Percentiles rank a stretch among this genome's conserved stretches.
Evolutionary conservation across 2,888 invertebrate species (phyloP).

Genomic region (Athrips mouffetella): DNA sequence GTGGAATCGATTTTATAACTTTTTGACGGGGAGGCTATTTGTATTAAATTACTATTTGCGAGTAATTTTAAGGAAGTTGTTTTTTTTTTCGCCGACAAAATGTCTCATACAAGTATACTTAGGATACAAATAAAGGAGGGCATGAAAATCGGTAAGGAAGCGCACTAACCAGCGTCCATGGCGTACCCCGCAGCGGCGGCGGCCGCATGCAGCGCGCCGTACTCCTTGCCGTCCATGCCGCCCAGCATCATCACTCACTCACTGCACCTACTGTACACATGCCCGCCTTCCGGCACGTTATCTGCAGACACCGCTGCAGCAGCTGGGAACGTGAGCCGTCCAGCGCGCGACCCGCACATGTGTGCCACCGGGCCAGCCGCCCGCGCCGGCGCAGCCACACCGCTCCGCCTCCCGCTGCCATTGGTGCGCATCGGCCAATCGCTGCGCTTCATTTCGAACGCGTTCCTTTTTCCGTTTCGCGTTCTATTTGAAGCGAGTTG

Average conservation of each 20-base stretch:
- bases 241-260: slow-evolving; percentile 63
- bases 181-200: slow-evolving; percentile 65
- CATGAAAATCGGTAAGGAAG: too few species aligned
- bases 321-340: slow-evolving; percentile 20
- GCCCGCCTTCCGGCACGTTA: neutral
- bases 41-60: too few species aligned
- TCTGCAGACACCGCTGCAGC: slow-evolving; percentile 15
- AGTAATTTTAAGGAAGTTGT: too few species aligned
- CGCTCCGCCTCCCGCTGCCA: slow-evolving; percentile 60
- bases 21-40: too few species aligned
- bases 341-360: slow-evolving; percentile 42
- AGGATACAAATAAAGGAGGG: too few species aligned
- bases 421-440: slow-evolving; percentile 71
- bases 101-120: too few species aligned
- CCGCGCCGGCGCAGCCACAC: slow-evolving; percentile 36
- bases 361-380: slow-evolving; percentile 28
- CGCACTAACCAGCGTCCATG: slow-evolving; percentile 61
- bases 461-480: slow-evolving; percentile 73
- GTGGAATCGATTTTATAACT: too few species aligned
- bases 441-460: slow-evolving; percentile 72
- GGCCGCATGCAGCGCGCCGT: slow-evolving; percentile 71
- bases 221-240: slow-evolving; percentile 74
- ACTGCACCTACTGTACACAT: slow-evolving; percentile 32
- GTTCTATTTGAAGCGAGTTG: slow-evolving; percentile 74
- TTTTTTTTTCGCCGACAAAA: too few species aligned